Conservation (phyloP, 2,113 vertebrate species). For the Nipponia nippon region DNA sequence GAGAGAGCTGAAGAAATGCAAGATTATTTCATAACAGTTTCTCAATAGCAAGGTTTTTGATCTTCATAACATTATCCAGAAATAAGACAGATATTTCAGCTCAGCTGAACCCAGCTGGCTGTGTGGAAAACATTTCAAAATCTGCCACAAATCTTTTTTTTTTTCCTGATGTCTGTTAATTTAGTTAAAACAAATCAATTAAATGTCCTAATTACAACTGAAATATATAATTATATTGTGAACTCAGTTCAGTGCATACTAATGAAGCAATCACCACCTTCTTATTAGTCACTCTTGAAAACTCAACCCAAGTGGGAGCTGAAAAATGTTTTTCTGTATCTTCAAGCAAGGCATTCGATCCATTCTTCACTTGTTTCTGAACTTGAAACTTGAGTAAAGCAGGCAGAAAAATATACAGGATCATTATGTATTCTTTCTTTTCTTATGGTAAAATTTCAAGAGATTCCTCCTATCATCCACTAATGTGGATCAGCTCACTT, state of each 20-base stretch:
- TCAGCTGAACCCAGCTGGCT: slow-evolving; percentile 49
- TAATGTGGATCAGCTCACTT: background rate
- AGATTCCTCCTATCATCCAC: background rate
- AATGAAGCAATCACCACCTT: slow-evolving; percentile 56
- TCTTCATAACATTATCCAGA: slow-evolving; percentile 31
- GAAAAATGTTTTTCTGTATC: slow-evolving; percentile 1
- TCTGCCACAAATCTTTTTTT: background rate
- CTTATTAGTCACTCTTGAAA: slow-evolving; percentile 48
- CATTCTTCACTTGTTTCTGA: background rate
- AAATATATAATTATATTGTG: slow-evolving; percentile 49
- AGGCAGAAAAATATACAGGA: background rate
- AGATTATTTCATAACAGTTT: slow-evolving; percentile 1
- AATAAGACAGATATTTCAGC: slow-evolving; percentile 29
- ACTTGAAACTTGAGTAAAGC: background rate
- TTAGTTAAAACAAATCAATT: slow-evolving; percentile 66
- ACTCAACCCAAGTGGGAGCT: slow-evolving; percentile 4
- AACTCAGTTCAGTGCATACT: slow-evolving; percentile 26
- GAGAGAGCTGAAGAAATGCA: background rate
- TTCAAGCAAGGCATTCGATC: background rate
- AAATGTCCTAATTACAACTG: slow-evolving; percentile 40
- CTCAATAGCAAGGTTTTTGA: slow-evolving; percentile 9
- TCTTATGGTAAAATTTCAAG: background rate
- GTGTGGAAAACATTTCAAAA: slow-evolving; percentile 49
- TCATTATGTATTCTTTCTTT: background rate
- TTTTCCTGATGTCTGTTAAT: slow-evolving; percentile 22